Evolutionary conservation across 1,140 invertebrate species (phyloP), one percentile per base, ranked within the genome.

Genomic region (Sinonovacula constricta): DNA sequence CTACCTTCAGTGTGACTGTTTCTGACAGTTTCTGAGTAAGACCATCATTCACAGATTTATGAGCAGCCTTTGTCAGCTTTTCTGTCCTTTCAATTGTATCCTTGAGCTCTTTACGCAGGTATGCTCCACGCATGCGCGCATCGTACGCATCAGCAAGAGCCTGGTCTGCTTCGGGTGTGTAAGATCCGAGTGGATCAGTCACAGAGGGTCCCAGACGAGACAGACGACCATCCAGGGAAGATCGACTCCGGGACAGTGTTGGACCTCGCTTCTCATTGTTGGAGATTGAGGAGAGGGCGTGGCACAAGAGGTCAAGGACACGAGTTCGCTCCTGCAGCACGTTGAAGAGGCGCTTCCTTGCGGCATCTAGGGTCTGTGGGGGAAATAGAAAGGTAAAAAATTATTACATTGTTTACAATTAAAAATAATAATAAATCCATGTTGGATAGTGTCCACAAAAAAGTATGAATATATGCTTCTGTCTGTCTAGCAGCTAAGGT

Each of bases 1-100:
- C 68, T 82, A 91, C 90, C 86, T 87, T 89, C 2, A 91, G 81
- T 33, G 87, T 88, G 26, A 84, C 80, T n/a, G 89, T 90, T 79
- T 91, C 90, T 10, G 86, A 84, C 24, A 89, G 75, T 79, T 91
- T 91, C 83, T 88, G 82, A 26, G 84, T 86, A 15, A 91, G 78
- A 10, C 90, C 90, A 67, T 89, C 86, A 74, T 91, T 91, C 14
- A 91, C 90, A 36, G 89, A 89, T 69, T 86, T 85, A 71, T 90
- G 88, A 5, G 87, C 89, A 26, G 87, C 88, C 59, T 85, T 84
- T 74, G 89, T 87, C 7, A 90, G 82, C 63, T 85, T 86, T 0
- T 89, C 86, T 12, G 83, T 81, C 62, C 84, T 80, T 49, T 88
- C 87, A 36, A 91, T 89, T 24, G 84, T 68, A 31, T 87, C 83